Evolutionary conservation across 2,797 vertebrate species (phyloP).

Genomic region (Petrocephalus sullivani): DNA sequence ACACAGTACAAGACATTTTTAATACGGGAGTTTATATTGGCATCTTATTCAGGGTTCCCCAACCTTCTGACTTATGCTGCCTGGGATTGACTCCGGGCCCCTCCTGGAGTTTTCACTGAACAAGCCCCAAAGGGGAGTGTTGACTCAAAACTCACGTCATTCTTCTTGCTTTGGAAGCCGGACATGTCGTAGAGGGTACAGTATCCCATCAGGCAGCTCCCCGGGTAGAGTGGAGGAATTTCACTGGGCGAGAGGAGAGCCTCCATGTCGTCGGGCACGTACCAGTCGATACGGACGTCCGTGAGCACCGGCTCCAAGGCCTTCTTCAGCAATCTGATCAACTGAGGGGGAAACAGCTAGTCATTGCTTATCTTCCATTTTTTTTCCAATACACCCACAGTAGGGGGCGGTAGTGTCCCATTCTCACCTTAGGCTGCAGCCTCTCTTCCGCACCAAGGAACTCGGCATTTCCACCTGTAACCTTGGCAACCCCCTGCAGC

Average conservation of each 20-base stretch:
- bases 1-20: background rate
- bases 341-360: conserved; percentile 50
- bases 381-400: conserved; percentile 29
- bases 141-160: conserved; percentile 40
- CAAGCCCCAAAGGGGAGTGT: background rate
- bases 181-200: conserved; percentile 85
- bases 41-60: background rate
- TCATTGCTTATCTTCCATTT: background rate
- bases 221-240: conserved; percentile 85
- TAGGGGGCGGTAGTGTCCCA: conserved; percentile 40
- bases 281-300: conserved; percentile 96
- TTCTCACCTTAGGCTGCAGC: conserved; percentile 83
- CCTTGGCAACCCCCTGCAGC: conserved; percentile 73
- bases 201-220: conserved; percentile 82
- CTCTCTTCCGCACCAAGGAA: conserved; percentile 76
- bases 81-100: background rate
- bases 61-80: background rate
- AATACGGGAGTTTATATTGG: background rate
- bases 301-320: conserved; percentile 89
- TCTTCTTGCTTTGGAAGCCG: conserved; percentile 64
- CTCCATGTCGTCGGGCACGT: conserved; percentile 88
- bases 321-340: conserved; percentile 89
- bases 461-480: conserved; percentile 78
- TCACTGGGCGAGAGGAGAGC: conserved; percentile 91
- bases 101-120: background rate